Percentiles rank a stretch among this genome's conserved stretches.
These are phyloP conservation scores for Silurus lanzhouensis DNA, from an alignment of 2,797 vertebrate genomes.

Conservation along the genomic window DNA sequence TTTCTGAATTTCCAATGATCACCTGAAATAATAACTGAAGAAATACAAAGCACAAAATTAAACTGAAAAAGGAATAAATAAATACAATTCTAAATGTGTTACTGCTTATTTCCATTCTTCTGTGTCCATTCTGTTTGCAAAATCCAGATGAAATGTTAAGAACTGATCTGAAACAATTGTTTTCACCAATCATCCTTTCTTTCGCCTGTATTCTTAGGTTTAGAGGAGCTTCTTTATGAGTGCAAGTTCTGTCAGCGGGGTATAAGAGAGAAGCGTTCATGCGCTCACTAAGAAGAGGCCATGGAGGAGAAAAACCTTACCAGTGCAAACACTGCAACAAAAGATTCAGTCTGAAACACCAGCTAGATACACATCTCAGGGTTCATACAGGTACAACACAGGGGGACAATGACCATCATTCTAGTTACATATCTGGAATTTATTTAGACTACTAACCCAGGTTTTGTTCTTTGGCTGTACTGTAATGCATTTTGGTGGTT, in stretches of 20 bases:
- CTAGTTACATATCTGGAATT: not conserved
- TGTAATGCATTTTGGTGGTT: not conserved
- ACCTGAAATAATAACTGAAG: not conserved
- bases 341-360: conserved; percentile 84
- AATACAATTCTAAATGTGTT: not conserved
- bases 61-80: not conserved
- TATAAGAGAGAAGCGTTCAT: conserved; percentile 58
- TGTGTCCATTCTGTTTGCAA: too few relatives aligned
- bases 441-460: not conserved
- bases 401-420: not conserved
- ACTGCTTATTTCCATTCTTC: not conserved
- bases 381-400: conserved; percentile 80
- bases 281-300: conserved; percentile 65
- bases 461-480: not conserved
- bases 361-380: conserved; percentile 82
- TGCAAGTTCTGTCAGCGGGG: conserved; percentile 63
- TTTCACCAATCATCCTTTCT: not conserved
- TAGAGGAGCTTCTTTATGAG: conserved; percentile 55
- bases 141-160: not conserved
- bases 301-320: conserved; percentile 71
- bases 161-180: not conserved
- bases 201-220: not conserved
- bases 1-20: not conserved
- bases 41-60: not conserved
- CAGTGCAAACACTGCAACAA: conserved; percentile 80